Conservation (phyloP, 2,797 vertebrate genomes). For the Schizopygopsis pylzovi region DNA sequence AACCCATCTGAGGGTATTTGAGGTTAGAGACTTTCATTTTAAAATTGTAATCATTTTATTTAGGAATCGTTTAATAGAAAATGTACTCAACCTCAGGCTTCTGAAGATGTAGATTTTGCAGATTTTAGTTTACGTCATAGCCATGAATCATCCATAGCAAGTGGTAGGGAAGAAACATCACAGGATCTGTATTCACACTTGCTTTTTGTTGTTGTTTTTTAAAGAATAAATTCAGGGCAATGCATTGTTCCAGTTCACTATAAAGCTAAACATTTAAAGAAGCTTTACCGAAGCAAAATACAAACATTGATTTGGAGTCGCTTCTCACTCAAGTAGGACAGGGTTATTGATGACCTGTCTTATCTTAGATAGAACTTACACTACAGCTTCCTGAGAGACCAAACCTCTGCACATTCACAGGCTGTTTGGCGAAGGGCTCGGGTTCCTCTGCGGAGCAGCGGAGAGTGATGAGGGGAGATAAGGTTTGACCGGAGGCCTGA, state of each 20-base stretch:
- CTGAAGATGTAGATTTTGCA: not conserved
- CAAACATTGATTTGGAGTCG: slow-evolving; percentile 27
- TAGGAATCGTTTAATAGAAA: not conserved
- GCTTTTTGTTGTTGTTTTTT: not conserved
- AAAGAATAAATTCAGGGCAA: not conserved
- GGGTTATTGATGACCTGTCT: slow-evolving; percentile 45
- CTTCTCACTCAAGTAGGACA: slow-evolving; percentile 36
- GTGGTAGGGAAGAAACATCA: not conserved
- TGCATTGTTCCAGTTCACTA: not conserved
- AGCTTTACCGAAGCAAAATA: slow-evolving; percentile 11
- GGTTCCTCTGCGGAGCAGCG: slow-evolving; percentile 11
- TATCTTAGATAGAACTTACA: not conserved
- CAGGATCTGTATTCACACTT: not conserved
- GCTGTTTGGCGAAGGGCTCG: not conserved
- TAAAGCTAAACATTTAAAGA: not conserved
- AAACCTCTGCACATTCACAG: slow-evolving; percentile 14
- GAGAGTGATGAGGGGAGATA: slow-evolving; percentile 23
- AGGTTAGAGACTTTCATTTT: not conserved
- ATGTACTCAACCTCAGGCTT: not conserved
- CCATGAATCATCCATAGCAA: not conserved
- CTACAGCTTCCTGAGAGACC: slow-evolving; percentile 25
- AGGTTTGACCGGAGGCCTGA: slow-evolving; percentile 40
- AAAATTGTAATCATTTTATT: not conserved
- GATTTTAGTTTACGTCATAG: not conserved
- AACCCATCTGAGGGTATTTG: slow-evolving; percentile 20